Conservation (phyloP, 2,113 vertebrate species). For the Ginglymostoma cirratum region DNA sequence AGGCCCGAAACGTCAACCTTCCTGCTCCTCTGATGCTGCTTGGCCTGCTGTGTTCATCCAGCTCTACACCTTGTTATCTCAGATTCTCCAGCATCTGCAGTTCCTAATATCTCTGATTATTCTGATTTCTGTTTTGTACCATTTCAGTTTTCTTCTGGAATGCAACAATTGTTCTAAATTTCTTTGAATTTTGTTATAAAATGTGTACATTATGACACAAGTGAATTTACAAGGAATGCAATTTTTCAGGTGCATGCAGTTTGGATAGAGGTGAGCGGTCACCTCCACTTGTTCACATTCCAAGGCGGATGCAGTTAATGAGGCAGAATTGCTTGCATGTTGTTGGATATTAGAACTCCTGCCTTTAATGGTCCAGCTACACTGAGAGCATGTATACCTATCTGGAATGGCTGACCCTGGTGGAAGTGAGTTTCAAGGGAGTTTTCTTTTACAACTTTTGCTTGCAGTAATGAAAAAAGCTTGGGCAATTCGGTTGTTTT, state of each 20-base stretch:
- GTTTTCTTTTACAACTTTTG: background rate
- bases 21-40: too few species aligned
- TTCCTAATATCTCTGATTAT: too few species aligned
- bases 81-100: too few species aligned
- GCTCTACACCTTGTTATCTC: too few species aligned
- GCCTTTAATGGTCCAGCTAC: background rate
- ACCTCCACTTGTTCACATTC: background rate
- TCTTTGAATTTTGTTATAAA: background rate
- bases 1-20: too few species aligned
- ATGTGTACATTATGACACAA: background rate
- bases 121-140: background rate
- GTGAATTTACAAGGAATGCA: background rate
- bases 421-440: background rate
- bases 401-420: background rate
- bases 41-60: too few species aligned
- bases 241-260: background rate
- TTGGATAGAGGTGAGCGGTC: background rate
- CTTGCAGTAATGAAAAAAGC: background rate
- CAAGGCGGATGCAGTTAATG: background rate
- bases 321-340: background rate
- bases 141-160: background rate
- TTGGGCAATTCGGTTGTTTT: background rate
- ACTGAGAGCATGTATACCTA: background rate
- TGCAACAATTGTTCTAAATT: background rate
- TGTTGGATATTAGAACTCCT: background rate